Percentiles rank a stretch among this genome's conserved stretches.
Evolutionary conservation across 2,113 vertebrate species (phyloP).

Genomic region (Cryptomyrus ogoouensis): DNA sequence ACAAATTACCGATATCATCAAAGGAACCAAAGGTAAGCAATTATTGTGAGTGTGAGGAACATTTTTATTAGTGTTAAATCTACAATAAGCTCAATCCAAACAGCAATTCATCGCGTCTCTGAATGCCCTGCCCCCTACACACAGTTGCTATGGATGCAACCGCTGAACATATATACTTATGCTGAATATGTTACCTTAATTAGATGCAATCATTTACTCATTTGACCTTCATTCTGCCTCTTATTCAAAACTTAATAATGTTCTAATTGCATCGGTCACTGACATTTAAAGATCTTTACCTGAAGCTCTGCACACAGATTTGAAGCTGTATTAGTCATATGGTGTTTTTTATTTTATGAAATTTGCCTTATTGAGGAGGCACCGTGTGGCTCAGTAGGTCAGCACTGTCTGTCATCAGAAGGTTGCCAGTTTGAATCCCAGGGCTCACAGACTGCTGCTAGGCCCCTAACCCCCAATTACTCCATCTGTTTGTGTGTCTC

Average conservation of each 20-base stretch:
- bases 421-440: not conserved
- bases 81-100: not conserved
- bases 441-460: not conserved
- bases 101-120: not conserved
- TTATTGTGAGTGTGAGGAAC: not conserved
- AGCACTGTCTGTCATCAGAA: not conserved
- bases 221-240: not conserved
- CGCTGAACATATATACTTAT: not conserved
- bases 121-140: not conserved
- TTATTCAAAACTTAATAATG: not conserved
- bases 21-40: not conserved
- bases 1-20: not conserved
- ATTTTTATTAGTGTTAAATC: not conserved
- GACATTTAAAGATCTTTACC: not conserved
- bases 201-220: not conserved
- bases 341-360: not conserved
- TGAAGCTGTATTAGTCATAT: not conserved
- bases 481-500: not conserved
- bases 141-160: conserved; percentile 7
- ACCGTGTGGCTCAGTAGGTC: not conserved
- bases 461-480: not conserved
- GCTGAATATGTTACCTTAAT: not conserved
- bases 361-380: not conserved
- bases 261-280: not conserved
- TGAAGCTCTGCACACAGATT: not conserved